A percentile compares a stretch with the other conserved stretches of the same genome.
Conservation (phyloP, 2,113 vertebrate species). For the Chaetodon auriga region DNA sequence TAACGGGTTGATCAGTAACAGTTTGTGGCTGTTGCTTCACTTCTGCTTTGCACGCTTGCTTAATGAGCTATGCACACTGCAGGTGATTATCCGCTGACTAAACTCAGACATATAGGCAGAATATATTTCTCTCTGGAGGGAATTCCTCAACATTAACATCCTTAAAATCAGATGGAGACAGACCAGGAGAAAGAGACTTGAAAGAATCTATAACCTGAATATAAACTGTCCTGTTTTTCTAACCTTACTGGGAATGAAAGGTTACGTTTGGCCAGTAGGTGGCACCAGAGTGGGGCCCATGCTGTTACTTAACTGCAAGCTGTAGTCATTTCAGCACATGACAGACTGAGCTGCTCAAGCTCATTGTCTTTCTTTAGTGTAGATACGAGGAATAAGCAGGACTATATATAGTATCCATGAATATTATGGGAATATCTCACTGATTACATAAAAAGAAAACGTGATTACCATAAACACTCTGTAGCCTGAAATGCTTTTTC, state of each 20-base stretch:
- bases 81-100: not conserved
- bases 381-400: not conserved
- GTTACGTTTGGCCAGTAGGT: conserved; percentile 34
- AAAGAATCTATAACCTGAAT: not conserved
- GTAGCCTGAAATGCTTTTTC: conserved; percentile 26
- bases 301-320: not conserved
- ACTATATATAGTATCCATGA: conserved; percentile 29
- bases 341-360: not conserved
- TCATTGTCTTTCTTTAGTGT: not conserved
- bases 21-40: conserved; percentile 10
- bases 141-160: not conserved
- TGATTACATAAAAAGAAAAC: conserved; percentile 14
- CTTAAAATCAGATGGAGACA: too few relatives aligned
- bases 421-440: conserved; percentile 1
- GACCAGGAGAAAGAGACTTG: not conserved
- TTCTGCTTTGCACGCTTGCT: conserved; percentile 10
- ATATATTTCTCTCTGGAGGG: not conserved
- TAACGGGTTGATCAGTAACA: conserved; percentile 73
- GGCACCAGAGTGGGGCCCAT: conserved; percentile 26
- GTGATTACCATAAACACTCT: conserved; percentile 19
- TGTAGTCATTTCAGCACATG: not conserved
- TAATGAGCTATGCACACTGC: not conserved
- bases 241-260: not conserved
- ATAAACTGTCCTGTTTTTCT: not conserved
- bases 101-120: not conserved